Base-by-base conservation (phyloP, 2,113 vertebrate genomes). In the Oophaga pumilio region DNA sequence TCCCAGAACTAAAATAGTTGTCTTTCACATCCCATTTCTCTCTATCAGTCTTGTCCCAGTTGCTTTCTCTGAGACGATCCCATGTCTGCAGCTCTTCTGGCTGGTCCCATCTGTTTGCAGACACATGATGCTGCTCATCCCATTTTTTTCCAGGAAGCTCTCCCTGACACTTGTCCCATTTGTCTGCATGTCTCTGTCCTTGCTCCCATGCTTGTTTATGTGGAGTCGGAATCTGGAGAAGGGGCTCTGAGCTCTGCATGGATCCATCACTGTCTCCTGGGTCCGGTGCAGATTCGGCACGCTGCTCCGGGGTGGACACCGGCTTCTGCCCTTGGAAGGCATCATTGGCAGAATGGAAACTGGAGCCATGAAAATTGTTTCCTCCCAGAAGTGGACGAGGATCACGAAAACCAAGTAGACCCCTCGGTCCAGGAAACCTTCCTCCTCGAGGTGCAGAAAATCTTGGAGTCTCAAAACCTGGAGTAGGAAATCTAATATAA, bases 61-160 rank as follows among this genome's bases (percentile, higher is more conserved):
- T 60, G 26, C 10, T 26, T 57, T 76, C 76, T 33, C 1, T 8
- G 14, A 60, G 24, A 12, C 8, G 79, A 24, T 79, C 85, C 76
- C 74, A 76, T 11, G 15, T 4, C 10, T 62, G 33, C 22, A 18
- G 1, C 22, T 77, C 78, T 87, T 73, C 57, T 33, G 33, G 57
- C 22, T 60, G 62, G 56, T 82, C 69, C 86, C 86, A 88, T 43
- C 80, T 28, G 77, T 49, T 69, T 52, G 43, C n/a, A 8, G 33
- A 18, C 12, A 33, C 43, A 17, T 17, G 43, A 6, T 59, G 62
- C 18, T 85, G 69, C 56, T 49, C 33, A n/a, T 76, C 71, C 69
- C 84, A 85, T 6, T 22, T 62, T 22, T n/a, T 57, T 2, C n/a
- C 28, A 49, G 26, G 53, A 15, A 26, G 0, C 56, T 49, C 26